Conservation (phyloP, 2,113 vertebrate species). For the Agelaius phoeniceus region DNA sequence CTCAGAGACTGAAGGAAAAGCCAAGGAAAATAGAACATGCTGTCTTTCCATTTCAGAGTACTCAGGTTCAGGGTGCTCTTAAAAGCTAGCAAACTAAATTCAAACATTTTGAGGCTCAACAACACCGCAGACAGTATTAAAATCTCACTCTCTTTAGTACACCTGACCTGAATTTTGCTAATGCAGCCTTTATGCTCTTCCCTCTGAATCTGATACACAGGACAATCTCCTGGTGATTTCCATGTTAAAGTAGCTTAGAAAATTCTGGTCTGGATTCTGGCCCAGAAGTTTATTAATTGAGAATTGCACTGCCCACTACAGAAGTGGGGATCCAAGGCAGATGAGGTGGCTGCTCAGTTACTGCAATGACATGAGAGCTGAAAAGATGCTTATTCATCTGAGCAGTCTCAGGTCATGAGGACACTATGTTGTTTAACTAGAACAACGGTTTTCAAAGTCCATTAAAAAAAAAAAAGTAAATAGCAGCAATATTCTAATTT, state of each 20-base stretch:
- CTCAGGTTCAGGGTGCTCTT: not conserved
- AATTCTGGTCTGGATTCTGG: not conserved
- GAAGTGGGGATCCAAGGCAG: not conserved
- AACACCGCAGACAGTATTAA: not conserved
- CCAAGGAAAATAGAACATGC: not conserved
- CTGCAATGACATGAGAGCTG: not conserved
- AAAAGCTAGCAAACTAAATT: not conserved
- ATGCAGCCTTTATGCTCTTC: not conserved
- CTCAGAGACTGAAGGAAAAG: not conserved
- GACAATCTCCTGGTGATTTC: not conserved
- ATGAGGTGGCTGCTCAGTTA: not conserved
- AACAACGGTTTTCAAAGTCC: not conserved
- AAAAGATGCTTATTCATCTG: not conserved
- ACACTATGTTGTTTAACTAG: not conserved
- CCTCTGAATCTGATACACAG: not conserved
- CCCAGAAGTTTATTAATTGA: not conserved
- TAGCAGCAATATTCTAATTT: not conserved
- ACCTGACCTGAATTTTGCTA: not conserved
- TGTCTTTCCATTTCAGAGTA: not conserved
- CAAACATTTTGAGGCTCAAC: not conserved
- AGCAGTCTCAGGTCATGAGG: not conserved
- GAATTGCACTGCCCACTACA: not conserved
- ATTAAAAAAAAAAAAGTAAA: not conserved
- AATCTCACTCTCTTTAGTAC: not conserved
- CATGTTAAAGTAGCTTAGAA: not conserved